Percentiles rank a stretch among this genome's conserved stretches.
These are phyloP conservation scores for Falco berigora DNA, from an alignment of 2,797 vertebrate genomes.

Conservation along the genomic window DNA sequence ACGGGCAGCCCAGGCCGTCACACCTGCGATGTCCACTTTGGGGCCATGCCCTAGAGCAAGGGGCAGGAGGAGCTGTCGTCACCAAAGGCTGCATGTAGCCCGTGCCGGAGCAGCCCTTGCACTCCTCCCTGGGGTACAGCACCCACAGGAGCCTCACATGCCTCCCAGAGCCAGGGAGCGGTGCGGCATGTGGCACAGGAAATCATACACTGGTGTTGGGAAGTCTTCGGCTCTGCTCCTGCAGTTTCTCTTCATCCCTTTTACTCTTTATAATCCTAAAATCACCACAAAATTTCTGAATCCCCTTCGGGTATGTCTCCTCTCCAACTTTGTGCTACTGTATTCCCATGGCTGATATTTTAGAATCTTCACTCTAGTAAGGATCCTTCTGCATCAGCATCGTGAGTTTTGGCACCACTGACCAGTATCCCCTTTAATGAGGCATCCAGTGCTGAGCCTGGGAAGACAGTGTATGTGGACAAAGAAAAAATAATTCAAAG, in stretches of 20 bases:
- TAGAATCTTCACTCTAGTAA: neutral
- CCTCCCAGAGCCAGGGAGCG: accelerated
- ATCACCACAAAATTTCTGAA: neutral
- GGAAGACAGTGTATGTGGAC: neutral
- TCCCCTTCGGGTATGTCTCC: neutral
- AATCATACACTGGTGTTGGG: neutral
- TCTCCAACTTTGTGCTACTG: neutral
- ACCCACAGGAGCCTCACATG: accelerated
- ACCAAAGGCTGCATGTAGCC: neutral
- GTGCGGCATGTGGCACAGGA: neutral
- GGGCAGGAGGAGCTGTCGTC: neutral
- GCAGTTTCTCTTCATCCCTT: neutral
- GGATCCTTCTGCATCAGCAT: neutral
- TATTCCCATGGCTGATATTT: neutral
- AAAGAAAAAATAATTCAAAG: constrained; percentile 42
- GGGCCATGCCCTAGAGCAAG: neutral
- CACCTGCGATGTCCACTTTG: neutral
- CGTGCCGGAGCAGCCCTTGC: neutral
- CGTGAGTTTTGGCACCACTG: neutral
- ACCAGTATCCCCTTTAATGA: neutral
- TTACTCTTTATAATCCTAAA: neutral
- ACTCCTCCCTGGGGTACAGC: neutral
- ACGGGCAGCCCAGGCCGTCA: neutral
- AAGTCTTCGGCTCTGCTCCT: neutral
- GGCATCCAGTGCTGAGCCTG: constrained; percentile 14